Evolutionary conservation across 2,113 vertebrate species (phyloP).

Genomic region (Pelvicachromis taeniatus): DNA sequence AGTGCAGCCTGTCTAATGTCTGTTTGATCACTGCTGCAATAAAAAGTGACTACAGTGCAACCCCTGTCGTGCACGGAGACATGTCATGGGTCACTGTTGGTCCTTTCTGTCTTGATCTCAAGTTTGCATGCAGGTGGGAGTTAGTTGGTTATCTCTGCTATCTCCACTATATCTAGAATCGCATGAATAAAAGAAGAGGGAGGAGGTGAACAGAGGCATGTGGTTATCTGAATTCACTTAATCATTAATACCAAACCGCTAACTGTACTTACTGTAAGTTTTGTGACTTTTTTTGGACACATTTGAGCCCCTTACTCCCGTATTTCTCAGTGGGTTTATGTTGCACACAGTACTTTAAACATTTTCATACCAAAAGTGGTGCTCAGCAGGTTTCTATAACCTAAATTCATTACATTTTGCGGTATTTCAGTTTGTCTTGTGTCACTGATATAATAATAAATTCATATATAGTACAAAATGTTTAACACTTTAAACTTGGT

Average conservation of each 20-base stretch:
- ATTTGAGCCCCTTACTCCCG: background rate
- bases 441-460: background rate
- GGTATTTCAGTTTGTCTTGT: background rate
- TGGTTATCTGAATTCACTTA: background rate
- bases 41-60: background rate
- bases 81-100: background rate
- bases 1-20: background rate
- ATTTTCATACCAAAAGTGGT: background rate
- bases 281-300: background rate
- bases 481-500: background rate
- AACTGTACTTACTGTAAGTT: background rate
- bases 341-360: background rate
- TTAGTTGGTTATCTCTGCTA: background rate
- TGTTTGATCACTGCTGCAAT: conserved; percentile 16
- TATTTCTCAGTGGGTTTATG: background rate
- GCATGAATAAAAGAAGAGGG: background rate
- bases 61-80: background rate
- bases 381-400: background rate
- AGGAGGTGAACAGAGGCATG: background rate
- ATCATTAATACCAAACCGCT: background rate
- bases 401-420: background rate
- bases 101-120: background rate
- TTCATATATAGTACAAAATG: background rate
- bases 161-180: too few species aligned
- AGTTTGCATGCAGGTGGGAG: background rate